phyloP scores from a whole-genome alignment of 2,888 invertebrate genomes.

The Mesoligia furuncula region DNA sequence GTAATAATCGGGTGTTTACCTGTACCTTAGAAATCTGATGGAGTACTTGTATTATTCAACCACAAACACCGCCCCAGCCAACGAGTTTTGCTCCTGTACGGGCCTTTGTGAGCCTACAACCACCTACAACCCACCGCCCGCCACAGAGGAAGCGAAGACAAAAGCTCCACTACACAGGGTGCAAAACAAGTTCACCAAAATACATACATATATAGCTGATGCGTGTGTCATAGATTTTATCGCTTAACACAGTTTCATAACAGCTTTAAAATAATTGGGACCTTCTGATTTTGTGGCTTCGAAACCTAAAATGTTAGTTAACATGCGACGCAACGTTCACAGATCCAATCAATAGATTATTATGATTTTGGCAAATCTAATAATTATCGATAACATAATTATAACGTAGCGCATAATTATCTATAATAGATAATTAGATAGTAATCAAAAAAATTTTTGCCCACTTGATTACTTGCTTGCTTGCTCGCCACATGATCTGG shows the following conservation, averaged over 20 bases:
- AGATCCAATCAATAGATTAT: not conserved
- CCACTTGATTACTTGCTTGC: too few relatives aligned
- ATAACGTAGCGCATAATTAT: not conserved
- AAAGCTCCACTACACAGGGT: constrained; percentile 5
- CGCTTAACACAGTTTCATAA: not conserved
- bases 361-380: constrained; percentile 2
- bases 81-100: constrained; percentile 59
- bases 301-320: not conserved
- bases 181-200: not conserved
- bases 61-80: constrained; percentile 64
- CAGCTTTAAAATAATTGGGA: not conserved
- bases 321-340: not conserved
- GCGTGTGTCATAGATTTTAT: not conserved
- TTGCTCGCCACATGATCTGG: not conserved
- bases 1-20: constrained; percentile 53
- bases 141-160: constrained; percentile 6
- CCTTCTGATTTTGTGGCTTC: not conserved
- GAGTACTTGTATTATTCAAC: constrained; percentile 73
- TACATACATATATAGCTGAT: not conserved
- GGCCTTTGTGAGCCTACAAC: constrained; percentile 65
- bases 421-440: not conserved
- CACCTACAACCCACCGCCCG: constrained; percentile 25
- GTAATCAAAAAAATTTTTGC: not conserved
- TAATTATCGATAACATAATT: not conserved
- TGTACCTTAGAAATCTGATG: constrained; percentile 55